These are phyloP conservation scores for Microcaecilia unicolor DNA, from an alignment of 2,797 vertebrate genomes.

Conservation along the genomic window DNA sequence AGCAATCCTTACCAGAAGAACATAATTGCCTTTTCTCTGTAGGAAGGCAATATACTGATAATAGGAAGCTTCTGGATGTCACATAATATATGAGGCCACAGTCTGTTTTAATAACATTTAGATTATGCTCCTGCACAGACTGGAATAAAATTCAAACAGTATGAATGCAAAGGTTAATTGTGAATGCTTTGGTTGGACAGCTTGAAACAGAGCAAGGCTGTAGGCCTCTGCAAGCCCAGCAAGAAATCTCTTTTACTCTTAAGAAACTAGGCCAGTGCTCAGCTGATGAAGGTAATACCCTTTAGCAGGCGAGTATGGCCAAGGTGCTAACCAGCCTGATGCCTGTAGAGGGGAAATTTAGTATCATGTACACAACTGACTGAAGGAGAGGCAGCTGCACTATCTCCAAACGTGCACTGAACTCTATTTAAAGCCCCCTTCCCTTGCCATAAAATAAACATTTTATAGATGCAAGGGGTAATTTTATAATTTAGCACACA, in stretches of 20 bases:
- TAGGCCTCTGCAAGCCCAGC: constrained; percentile 53
- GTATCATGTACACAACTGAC: background rate
- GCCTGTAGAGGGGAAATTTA: constrained; percentile 11
- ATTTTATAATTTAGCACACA: too few relatives aligned
- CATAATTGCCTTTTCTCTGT: constrained; percentile 37
- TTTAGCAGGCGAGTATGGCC: constrained; percentile 28
- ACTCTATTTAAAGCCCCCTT: too few relatives aligned
- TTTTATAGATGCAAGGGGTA: too few relatives aligned
- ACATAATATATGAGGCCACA: constrained; percentile 40
- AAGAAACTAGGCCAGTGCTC: constrained; percentile 58
- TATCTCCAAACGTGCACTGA: too few relatives aligned
- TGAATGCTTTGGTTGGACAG: constrained; percentile 31
- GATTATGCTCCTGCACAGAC: constrained; percentile 30
- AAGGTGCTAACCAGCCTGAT: constrained; percentile 34
- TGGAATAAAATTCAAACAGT: constrained; percentile 37
- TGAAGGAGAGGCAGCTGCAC: too few relatives aligned
- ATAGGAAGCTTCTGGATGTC: constrained; percentile 40
- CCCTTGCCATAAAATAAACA: too few relatives aligned
- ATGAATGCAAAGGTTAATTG: constrained; percentile 39
- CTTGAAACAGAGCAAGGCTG: constrained; percentile 54
- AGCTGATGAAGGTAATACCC: constrained; percentile 39
- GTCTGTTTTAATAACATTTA: constrained; percentile 40
- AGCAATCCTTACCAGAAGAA: constrained; percentile 32
- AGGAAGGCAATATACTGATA: constrained; percentile 34
- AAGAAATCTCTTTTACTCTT: constrained; percentile 44